A percentile compares a stretch with the other conserved stretches of the same genome.
phyloP scores from a whole-genome alignment of 2,113 vertebrate species.

The Corythoichthys haematopterus region DNA sequence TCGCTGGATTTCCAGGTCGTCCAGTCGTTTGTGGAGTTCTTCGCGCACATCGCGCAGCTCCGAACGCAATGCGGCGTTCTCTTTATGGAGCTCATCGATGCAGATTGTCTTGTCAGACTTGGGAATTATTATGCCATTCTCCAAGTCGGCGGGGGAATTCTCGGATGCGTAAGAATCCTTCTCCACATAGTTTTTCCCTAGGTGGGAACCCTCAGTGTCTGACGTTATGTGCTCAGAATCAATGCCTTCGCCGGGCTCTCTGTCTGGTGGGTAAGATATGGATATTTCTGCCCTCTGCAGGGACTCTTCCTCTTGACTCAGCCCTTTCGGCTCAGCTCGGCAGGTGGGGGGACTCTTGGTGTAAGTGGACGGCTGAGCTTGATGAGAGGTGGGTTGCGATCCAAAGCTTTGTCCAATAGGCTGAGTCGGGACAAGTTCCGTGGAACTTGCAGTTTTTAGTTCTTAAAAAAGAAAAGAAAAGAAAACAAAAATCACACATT shows the following conservation, averaged over 20 bases:
- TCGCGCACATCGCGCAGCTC: slow-evolving; percentile 58
- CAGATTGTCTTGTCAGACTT: neutral
- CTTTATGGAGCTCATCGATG: slow-evolving; percentile 48
- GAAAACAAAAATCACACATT: slow-evolving; percentile 11
- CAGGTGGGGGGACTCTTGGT: slow-evolving; percentile 32
- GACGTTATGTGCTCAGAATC: slow-evolving; percentile 66
- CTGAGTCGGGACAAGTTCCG: slow-evolving; percentile 37
- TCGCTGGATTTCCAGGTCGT: slow-evolving; percentile 72
- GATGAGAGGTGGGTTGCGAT: slow-evolving; percentile 22
- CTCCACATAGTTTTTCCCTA: slow-evolving; percentile 8
- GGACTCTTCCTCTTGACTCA: slow-evolving; percentile 28
- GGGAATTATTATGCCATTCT: neutral
- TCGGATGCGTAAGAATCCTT: neutral
- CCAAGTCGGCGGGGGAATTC: neutral
- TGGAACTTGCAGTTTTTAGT: slow-evolving; percentile 34
- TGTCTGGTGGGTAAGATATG: slow-evolving; percentile 54
- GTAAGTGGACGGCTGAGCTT: slow-evolving; percentile 22
- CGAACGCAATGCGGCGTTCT: slow-evolving; percentile 59
- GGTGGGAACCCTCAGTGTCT: slow-evolving; percentile 35
- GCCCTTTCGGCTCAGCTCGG: slow-evolving; percentile 25
- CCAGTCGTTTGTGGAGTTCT: slow-evolving; percentile 66
- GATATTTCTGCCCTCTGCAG: slow-evolving; percentile 18
- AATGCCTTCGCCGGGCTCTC: slow-evolving; percentile 75
- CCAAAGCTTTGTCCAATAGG: slow-evolving; percentile 54
- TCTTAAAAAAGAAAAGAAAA: slow-evolving; percentile 42